Base-by-base conservation (phyloP, 1,140 invertebrate species). In the Drosophila equinoxialis region DNA sequence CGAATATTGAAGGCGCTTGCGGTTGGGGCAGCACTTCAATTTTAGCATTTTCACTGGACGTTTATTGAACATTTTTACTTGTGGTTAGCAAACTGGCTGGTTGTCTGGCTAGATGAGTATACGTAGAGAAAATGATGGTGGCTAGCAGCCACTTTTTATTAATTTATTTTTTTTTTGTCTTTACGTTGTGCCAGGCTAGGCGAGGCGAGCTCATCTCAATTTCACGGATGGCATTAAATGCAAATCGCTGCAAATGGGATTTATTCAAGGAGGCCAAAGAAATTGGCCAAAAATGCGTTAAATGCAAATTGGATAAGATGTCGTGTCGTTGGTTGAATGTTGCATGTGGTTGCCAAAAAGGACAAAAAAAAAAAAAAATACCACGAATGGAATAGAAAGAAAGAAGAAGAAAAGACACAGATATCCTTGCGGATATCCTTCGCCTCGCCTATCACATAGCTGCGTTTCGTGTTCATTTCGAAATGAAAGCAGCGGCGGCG, bases 291-390 rank as follows among this genome's bases (percentile, higher is more conserved):
- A 83, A 83, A 89, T 81, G 85, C 77, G 84, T 89, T 89, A 89
- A 89, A 89, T 89, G 84, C 84, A 89, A 89, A 89, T 89, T 89
- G 84, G 84, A 89, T 89, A 84, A 89, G 84, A 89, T 84, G 80
- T 80, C 67, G 81, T 76, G 78, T 71, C 68, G 60, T 59, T 51
- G 57, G 42, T 30, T 48, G 57, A 65, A 51, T 66, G 64, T 48
- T 77, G 71, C 72, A 74, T 79, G 66, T 79, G 65, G 69, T 59
- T 76, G 77, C 77, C 68, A 76, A 68, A 64, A 62, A 33, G n/a
- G 54, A 20, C 55, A 59, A 68, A 61, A 57, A 51, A 1, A 4
- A 20, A 11, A 51, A 30, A 30, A 30, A 30, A 30, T 6, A 0
- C 30, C 5, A 30, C 30, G 35, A 11, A 37, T 48, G 45, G 45